phyloP scores from a whole-genome alignment of 2,888 invertebrate species.

The Busseola fusca region DNA sequence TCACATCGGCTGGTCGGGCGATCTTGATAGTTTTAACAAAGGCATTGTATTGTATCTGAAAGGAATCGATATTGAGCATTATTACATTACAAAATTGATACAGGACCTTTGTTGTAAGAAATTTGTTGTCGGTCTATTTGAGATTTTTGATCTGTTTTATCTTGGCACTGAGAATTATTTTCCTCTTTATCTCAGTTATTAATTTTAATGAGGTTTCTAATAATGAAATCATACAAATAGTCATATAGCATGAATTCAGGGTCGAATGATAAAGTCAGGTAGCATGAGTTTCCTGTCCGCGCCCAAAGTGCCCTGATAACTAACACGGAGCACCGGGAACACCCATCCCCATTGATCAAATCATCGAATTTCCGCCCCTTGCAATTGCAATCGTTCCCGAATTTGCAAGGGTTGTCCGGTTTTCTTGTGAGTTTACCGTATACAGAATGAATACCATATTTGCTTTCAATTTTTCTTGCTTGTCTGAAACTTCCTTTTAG shows the following conservation, averaged over 20 bases:
- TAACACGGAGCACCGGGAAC: conserved; percentile 44
- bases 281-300: conserved; percentile 22
- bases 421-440: conserved; percentile 35
- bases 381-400: conserved; percentile 55
- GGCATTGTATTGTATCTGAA: conserved; percentile 65
- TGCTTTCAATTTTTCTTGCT: not conserved
- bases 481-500: not conserved
- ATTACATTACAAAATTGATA: conserved; percentile 34
- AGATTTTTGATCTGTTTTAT: conserved; percentile 15
- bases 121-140: conserved; percentile 8
- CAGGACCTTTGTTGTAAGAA: conserved; percentile 28
- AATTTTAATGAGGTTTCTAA: not conserved
- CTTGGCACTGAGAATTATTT: not conserved
- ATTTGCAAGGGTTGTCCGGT: conserved; percentile 51
- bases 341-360: conserved; percentile 55
- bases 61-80: conserved; percentile 57
- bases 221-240: conserved; percentile 8
- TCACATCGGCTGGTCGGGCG: conserved; percentile 66
- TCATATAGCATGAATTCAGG: not conserved
- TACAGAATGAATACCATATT: conserved; percentile 26
- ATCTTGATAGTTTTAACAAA: conserved; percentile 73
- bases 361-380: conserved; percentile 58
- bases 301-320: conserved; percentile 51
- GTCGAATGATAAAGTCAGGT: conserved; percentile 10
- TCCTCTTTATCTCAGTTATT: not conserved